Conservation (phyloP, 2,797 vertebrate species). For the Pangasius sanitwongsei region DNA sequence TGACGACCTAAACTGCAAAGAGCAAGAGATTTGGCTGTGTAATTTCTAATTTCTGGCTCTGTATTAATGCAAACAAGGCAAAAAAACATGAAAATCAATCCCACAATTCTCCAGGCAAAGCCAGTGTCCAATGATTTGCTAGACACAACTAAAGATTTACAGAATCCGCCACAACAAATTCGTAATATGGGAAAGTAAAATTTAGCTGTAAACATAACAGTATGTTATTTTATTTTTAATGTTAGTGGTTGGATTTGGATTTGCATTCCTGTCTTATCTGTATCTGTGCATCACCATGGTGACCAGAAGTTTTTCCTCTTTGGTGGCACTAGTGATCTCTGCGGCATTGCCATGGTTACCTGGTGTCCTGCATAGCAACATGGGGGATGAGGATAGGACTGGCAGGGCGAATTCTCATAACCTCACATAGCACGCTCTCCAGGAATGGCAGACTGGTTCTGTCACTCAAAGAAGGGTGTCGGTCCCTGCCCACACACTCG, state of each 20-base stretch:
- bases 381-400: slow-evolving; percentile 80
- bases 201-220: background rate
- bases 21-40: background rate
- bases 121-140: too few relatives aligned
- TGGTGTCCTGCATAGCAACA: slow-evolving; percentile 75
- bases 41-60: background rate
- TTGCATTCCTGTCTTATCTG: slow-evolving; percentile 20
- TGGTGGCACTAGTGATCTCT: slow-evolving; percentile 40
- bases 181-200: background rate
- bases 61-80: too few relatives aligned
- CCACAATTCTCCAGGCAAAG: background rate
- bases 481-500: slow-evolving; percentile 67
- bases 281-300: slow-evolving; percentile 39
- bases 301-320: slow-evolving; percentile 43
- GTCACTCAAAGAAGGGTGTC: slow-evolving; percentile 66
- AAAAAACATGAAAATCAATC: background rate
- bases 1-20: slow-evolving; percentile 71
- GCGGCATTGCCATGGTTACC: slow-evolving; percentile 63
- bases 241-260: background rate
- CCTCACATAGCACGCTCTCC: slow-evolving; percentile 76
- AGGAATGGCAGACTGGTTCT: slow-evolving; percentile 71
- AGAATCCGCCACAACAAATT: background rate
- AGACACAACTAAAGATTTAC: background rate
- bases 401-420: slow-evolving; percentile 80
- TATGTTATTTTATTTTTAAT: background rate